Evolutionary conservation across 2,888 invertebrate genomes (phyloP).

Genomic region (Plebejus melissa): DNA sequence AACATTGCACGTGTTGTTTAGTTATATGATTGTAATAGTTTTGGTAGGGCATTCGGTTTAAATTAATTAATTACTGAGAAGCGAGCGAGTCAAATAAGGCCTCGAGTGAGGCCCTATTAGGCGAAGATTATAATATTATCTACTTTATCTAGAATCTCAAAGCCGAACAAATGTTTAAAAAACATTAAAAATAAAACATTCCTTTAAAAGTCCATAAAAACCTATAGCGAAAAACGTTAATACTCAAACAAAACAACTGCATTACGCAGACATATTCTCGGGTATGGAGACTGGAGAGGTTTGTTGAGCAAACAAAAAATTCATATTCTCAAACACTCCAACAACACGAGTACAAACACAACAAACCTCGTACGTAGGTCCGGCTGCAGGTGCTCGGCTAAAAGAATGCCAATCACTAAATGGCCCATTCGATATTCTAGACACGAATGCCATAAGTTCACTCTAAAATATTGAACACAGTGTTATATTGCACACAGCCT

Average conservation of each 20-base stretch:
- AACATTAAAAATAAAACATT: background rate
- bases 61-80: slow-evolving; percentile 22
- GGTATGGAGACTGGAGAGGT: slow-evolving; percentile 3
- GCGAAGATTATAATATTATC: background rate
- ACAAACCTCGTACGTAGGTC: slow-evolving; percentile 20
- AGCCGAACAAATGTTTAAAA: background rate
- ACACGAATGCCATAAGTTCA: slow-evolving; percentile 23
- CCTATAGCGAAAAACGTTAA: background rate
- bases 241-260: slow-evolving; percentile 20
- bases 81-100: background rate
- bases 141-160: background rate
- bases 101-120: background rate
- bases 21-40: slow-evolving; percentile 38
- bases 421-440: slow-evolving; percentile 27
- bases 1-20: slow-evolving; percentile 53
- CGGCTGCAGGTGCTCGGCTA: slow-evolving; percentile 23
- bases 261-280: slow-evolving; percentile 29
- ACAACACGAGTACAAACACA: slow-evolving; percentile 18
- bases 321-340: slow-evolving; percentile 28
- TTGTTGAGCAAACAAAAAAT: slow-evolving; percentile 29
- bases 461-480: slow-evolving; percentile 21
- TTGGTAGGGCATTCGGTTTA: slow-evolving; percentile 6
- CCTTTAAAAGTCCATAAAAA: background rate
- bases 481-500: background rate
- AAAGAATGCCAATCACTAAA: slow-evolving; percentile 30